phyloP scores from a whole-genome alignment of 1,140 invertebrate species.

The Agrypnia vestita region DNA sequence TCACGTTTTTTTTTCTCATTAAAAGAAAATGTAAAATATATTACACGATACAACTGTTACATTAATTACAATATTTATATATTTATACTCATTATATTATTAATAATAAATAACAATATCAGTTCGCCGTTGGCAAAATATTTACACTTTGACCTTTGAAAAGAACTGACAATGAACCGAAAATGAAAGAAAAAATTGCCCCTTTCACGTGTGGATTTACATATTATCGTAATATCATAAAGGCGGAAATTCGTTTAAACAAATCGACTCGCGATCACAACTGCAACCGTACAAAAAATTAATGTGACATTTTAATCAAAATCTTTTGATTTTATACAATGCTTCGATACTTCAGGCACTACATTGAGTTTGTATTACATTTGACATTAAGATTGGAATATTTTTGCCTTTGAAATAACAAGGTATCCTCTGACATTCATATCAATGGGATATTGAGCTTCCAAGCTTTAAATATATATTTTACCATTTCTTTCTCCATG shows the following conservation, averaged over 20 bases:
- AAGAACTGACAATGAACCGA: slow-evolving; percentile 26
- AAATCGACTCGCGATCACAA: background rate
- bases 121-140: slow-evolving; percentile 44
- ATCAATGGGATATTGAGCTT: no score
- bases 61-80: slow-evolving; percentile 40
- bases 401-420: no score
- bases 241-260: background rate
- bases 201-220: background rate
- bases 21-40: slow-evolving; percentile 46
- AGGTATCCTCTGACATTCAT: no score
- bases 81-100: slow-evolving; percentile 38
- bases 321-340: slow-evolving; percentile 4
- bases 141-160: slow-evolving; percentile 34
- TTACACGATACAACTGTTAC: slow-evolving; percentile 36
- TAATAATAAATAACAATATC: slow-evolving; percentile 41
- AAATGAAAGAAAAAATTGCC: background rate
- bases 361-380: background rate
- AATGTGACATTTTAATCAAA: slow-evolving; percentile 1
- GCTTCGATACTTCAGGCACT: slow-evolving; percentile 19
- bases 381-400: no score
- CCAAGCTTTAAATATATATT: no score
- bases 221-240: background rate
- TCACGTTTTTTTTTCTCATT: slow-evolving; percentile 23
- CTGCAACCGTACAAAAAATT: slow-evolving; percentile 3
- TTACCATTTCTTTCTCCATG: no score